Base-by-base conservation (phyloP, 2,113 vertebrate genomes). In the Pseudolaguvia tuberculata region DNA sequence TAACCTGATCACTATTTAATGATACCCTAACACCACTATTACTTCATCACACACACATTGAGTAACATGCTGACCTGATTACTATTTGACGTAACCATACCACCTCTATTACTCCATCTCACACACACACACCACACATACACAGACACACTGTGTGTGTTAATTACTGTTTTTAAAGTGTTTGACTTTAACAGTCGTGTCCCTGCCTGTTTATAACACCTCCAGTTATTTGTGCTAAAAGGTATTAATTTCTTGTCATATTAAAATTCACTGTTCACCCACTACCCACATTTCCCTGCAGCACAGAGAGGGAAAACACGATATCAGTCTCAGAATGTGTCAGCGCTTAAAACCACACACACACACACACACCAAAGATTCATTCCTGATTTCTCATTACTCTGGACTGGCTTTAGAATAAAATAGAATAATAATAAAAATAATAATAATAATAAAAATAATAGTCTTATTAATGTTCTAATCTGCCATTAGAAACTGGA, bases 251-350 rank as follows among this genome's bases (percentile, higher is more conserved):
- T 59, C 45, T 59, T 45, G 61, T 57, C 52, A 76, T 69, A 68
- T 76, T 59, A 20, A 39, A 56, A 76, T 76, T 50, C 68, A 31
- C 17, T 0, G 8, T 14, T 45, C 63, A 14, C 65, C 74, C 74
- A 68, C 65, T 10, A 59, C 52, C 62, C 39, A 58, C 66, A 48
- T 67, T 75, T 75, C 63, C 65, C 53, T 76, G 39, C 29, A 31
- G 20, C 35, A 35, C 39, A 59, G 13, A 0, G 12, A 68, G 42
- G 73, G 39, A 57, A 57, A 67, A 57, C 58, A 55, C 68, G 52
- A 58, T 75, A 31, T 57, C 39, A 14, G 11, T 47, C 73, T 53
- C 18, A 18, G 21, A 57, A 57, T 75, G 73, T 67, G 63, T 75
- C 73, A 68, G 73, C 73, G 50, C 12, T 21, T 48, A 29, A 29